Evolutionary conservation across 2,113 vertebrate species (phyloP), one percentile per base, ranked within the genome.

Genomic region (Tylochromis polylepis): DNA sequence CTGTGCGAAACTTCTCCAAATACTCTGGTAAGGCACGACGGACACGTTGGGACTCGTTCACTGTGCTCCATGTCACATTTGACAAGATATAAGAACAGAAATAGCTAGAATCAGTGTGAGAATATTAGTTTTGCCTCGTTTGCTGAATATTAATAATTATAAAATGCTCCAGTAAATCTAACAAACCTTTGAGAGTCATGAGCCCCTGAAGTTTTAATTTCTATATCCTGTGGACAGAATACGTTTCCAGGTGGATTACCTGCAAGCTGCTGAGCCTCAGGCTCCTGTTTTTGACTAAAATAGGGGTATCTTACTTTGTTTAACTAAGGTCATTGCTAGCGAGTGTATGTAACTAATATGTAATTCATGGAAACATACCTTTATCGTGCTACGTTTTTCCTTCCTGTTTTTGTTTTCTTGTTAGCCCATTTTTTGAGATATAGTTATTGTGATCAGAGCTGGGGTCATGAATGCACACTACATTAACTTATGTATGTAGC

Each of bases 1-100:
- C 99, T 1, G 86, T 99, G 70, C 94, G 98, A 49, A 97, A 96
- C 43, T 99, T 99, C 92, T 98, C 97, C 0, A 95, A 85, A 88
- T 96, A 95, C 88, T 99, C 98, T 91, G 98, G 98, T 98, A 95
- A 87, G 91, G 15, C 5, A 46, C 43, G 9, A 5, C 16, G 16
- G 24, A 51, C 4, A 51, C 70, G 16, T 75, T 51, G 4, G 4
- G 67, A 56, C 1, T 5, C 36, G 67, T 27, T 70, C 6, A 14
- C 27, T 77, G 1, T 77, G 70, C 41, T 46, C 41, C 41, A 72
- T 27, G 22, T 72, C 8, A 27, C 0, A 43, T 24, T 15, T 29
- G 49, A 27, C 41, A 3, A 29, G 60, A 20, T 75, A 16, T 75
- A 49, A 29, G 15, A 46, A 3, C 11, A 29, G 41, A 75, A 49